Evolutionary conservation across 2,113 vertebrate genomes (phyloP).

Genomic region (Rutilus rutilus): DNA sequence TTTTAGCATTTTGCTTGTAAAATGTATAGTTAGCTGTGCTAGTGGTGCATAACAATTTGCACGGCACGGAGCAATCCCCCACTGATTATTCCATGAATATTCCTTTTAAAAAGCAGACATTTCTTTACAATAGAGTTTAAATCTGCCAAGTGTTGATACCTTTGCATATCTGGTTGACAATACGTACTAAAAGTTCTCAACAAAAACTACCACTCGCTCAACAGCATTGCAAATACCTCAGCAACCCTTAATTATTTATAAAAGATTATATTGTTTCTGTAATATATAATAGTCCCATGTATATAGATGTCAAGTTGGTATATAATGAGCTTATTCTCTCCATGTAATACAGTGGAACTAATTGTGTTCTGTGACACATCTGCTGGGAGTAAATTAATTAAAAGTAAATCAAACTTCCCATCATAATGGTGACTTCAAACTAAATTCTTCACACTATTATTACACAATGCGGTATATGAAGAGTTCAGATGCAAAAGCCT

Average conservation of each 20-base stretch:
- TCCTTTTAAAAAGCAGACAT: not conserved
- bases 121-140: not conserved
- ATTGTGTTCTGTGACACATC: not conserved
- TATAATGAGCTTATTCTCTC: constrained; percentile 1
- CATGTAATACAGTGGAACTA: not conserved
- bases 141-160: not conserved
- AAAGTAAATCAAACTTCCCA: not conserved
- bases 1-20: not conserved
- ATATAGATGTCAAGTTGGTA: not conserved
- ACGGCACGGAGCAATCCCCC: not conserved
- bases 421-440: constrained; percentile 5
- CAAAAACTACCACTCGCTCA: not conserved
- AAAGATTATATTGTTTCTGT: not conserved
- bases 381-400: constrained; percentile 11
- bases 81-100: not conserved
- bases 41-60: not conserved
- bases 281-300: not conserved
- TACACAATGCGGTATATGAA: not conserved
- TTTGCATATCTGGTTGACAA: not conserved
- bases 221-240: not conserved
- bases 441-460: not conserved
- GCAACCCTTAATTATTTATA: not conserved
- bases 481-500: too few species aligned
- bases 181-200: not conserved
- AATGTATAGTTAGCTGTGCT: not conserved